phyloP scores from a whole-genome alignment of 2,797 vertebrate genomes.

The Aplochiton taeniatus region DNA sequence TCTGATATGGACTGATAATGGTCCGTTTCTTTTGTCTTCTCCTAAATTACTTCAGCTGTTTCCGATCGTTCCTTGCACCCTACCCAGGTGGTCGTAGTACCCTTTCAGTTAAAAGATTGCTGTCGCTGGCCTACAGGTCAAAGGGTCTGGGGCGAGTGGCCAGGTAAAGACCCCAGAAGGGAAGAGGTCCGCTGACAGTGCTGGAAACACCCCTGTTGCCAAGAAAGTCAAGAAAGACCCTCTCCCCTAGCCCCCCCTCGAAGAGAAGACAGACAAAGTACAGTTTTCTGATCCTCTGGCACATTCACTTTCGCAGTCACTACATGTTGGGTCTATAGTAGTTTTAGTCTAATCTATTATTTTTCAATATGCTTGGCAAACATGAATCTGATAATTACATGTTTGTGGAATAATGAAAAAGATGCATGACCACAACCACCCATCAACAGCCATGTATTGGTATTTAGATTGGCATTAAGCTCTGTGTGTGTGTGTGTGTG shows the following conservation, averaged over 20 bases:
- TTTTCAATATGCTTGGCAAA: too few relatives aligned
- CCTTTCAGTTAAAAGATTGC: conserved; percentile 48
- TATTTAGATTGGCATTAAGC: neutral
- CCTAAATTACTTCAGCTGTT: neutral
- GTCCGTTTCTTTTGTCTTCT: neutral
- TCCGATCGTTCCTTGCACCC: neutral
- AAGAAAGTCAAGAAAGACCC: conserved; percentile 81
- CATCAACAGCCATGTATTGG: too few relatives aligned
- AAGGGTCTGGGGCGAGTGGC: conserved; percentile 48
- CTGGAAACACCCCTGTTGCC: conserved; percentile 58
- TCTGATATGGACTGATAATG: too few relatives aligned
- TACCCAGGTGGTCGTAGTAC: conserved; percentile 1
- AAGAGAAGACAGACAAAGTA: conserved; percentile 69
- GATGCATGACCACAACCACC: neutral
- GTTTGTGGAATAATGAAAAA: neutral
- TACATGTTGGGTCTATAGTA: too few relatives aligned
- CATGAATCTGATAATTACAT: neutral
- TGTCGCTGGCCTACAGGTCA: conserved; percentile 77
- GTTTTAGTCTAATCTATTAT: too few relatives aligned
- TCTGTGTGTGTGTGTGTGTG: neutral
- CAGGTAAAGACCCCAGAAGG: conserved; percentile 65
- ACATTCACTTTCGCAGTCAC: conserved; percentile 12
- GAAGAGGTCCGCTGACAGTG: conserved; percentile 57
- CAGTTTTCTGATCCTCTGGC: conserved; percentile 59
- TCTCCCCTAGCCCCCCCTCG: conserved; percentile 52